Evolutionary conservation across 2,113 vertebrate genomes (phyloP).

Genomic region (Otis tarda): DNA sequence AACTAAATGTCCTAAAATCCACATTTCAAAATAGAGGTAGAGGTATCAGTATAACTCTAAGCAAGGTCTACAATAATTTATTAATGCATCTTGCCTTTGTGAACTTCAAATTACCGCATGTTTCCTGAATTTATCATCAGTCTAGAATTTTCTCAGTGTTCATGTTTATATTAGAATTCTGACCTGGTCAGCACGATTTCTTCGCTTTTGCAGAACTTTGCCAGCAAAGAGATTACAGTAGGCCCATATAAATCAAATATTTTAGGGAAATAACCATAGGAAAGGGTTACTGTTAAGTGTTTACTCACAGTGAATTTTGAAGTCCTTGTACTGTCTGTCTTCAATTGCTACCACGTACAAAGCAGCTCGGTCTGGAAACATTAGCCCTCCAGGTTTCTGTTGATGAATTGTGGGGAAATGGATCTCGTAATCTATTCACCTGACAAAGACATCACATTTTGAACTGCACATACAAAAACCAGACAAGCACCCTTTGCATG

Average conservation of each 20-base stretch:
- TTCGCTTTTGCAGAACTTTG: not conserved
- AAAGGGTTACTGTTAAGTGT: not conserved
- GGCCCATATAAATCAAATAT: not conserved
- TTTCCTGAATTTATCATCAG: not conserved
- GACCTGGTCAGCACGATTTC: not conserved
- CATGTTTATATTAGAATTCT: not conserved
- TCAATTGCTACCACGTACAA: constrained; percentile 97
- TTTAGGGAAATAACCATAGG: not conserved
- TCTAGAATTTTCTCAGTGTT: not conserved
- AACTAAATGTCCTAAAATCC: not conserved
- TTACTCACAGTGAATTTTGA: constrained; percentile 98
- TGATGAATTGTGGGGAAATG: constrained; percentile 85
- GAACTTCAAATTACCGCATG: not conserved
- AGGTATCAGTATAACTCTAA: not conserved
- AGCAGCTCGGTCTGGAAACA: constrained; percentile 98
- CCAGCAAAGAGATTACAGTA: not conserved
- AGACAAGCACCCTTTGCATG: constrained; percentile 72
- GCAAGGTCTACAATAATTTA: not conserved
- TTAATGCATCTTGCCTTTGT: not conserved
- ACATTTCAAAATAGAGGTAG: not conserved
- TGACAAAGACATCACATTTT: constrained; percentile 87
- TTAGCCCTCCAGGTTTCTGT: constrained; percentile 97
- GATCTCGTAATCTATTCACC: constrained; percentile 85
- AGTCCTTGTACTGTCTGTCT: constrained; percentile 98
- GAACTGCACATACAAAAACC: constrained; percentile 79